phyloP scores from a whole-genome alignment of 1,140 invertebrate species.

The Neodiprion virginianus region DNA sequence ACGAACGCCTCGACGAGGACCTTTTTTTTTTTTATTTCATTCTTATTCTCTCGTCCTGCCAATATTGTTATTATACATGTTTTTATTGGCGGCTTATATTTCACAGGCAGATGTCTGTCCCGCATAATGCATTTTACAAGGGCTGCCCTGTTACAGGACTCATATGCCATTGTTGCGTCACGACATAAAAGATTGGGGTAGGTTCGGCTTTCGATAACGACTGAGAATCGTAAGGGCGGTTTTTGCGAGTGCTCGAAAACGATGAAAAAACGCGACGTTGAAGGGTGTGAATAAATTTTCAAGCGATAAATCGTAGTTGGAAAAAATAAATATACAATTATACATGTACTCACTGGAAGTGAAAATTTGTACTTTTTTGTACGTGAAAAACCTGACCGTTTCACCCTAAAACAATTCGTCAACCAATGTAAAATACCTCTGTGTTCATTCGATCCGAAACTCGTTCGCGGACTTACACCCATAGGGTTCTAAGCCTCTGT shows the following conservation, averaged over 20 bases:
- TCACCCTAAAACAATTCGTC: no score
- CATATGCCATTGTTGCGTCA: slow-evolving; percentile 42
- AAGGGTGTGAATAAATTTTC: no score
- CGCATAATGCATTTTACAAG: slow-evolving; percentile 47
- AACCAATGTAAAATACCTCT: no score
- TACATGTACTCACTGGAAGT: no score
- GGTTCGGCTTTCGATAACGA: not conserved
- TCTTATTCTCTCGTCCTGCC: not conserved
- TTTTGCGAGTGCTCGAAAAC: no score
- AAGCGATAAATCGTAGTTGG: no score
- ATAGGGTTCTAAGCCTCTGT: not conserved
- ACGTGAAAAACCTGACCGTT: no score
- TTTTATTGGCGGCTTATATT: slow-evolving; percentile 61
- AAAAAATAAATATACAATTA: no score
- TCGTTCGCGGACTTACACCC: not conserved
- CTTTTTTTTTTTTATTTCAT: slow-evolving; percentile 18
- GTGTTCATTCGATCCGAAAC: no score
- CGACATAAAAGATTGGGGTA: slow-evolving; percentile 53
- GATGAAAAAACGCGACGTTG: no score
- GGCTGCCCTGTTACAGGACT: slow-evolving; percentile 50
- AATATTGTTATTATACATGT: slow-evolving; percentile 28
- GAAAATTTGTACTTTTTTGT: no score
- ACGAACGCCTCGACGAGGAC: slow-evolving; percentile 5
- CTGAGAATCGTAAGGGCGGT: no score
- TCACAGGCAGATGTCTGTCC: slow-evolving; percentile 54